phyloP scores from a whole-genome alignment of 2,888 invertebrate genomes.

The Eutolmus rufibarbis region DNA sequence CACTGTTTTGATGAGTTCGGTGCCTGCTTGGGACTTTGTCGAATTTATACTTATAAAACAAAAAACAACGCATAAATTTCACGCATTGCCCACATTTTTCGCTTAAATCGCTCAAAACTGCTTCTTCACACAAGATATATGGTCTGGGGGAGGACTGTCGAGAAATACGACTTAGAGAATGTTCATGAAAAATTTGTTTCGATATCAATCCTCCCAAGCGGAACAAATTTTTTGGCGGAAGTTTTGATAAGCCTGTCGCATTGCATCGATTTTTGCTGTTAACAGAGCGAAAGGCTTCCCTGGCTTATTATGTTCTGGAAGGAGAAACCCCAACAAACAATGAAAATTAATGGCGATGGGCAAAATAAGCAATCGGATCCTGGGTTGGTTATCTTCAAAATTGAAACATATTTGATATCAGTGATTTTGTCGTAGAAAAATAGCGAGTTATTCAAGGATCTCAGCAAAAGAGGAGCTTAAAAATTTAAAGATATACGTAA shows the following conservation, averaged over 20 bases:
- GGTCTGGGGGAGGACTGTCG: background rate
- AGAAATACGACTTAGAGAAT: background rate
- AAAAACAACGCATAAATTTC: slow-evolving; percentile 14
- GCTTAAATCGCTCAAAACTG: background rate
- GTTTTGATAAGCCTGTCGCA: slow-evolving; percentile 30
- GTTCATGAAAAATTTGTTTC: slow-evolving; percentile 21
- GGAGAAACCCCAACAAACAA: background rate
- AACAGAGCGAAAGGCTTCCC: background rate
- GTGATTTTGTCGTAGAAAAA: background rate
- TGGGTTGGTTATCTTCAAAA: background rate
- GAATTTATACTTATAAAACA: background rate
- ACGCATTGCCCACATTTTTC: slow-evolving; percentile 1
- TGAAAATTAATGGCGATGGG: background rate
- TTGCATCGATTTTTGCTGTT: slow-evolving; percentile 14
- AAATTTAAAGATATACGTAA: too few species aligned
- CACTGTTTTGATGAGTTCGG: background rate
- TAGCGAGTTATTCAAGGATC: too few species aligned
- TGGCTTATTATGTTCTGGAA: background rate
- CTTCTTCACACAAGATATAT: slow-evolving; percentile 1
- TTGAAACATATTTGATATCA: background rate
- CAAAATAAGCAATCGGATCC: background rate
- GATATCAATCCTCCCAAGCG: slow-evolving; percentile 9
- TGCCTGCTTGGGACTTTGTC: background rate
- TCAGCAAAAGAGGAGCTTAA: too few species aligned
- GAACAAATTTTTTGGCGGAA: slow-evolving; percentile 31